Evolutionary conservation across 2,113 vertebrate genomes (phyloP).

Genomic region (Mandrillus leucophaeus): DNA sequence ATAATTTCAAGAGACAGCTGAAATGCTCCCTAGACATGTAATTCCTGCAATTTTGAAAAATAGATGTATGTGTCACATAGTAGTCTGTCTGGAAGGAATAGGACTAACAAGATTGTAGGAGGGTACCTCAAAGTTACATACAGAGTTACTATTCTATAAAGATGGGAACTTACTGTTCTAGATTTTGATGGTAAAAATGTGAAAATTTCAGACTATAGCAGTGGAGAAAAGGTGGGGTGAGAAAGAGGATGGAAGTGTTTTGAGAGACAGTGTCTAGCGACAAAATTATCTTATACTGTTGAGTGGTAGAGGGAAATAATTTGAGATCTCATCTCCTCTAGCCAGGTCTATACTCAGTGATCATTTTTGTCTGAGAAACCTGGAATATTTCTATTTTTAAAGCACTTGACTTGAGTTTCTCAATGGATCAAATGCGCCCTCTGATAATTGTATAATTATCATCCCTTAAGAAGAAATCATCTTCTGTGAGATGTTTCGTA

Average conservation of each 20-base stretch:
- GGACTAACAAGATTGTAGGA: neutral
- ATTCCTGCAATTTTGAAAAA: neutral
- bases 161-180: neutral
- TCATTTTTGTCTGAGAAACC: neutral
- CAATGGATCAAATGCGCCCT: neutral
- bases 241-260: neutral
- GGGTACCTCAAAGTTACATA: neutral
- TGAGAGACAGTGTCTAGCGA: neutral
- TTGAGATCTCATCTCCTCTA: neutral
- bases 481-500: neutral
- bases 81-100: no score
- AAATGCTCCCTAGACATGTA: neutral
- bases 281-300: neutral
- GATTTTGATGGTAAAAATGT: neutral
- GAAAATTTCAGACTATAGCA: neutral
- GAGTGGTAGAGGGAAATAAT: no score
- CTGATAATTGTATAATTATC: neutral
- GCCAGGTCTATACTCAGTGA: no score
- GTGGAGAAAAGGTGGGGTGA: neutral
- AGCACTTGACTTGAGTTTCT: neutral
- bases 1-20: neutral
- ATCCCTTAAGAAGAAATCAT: neutral
- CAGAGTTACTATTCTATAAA: neutral
- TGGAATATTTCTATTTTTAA: neutral
- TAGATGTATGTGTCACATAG: neutral